Percentiles rank a stretch among this genome's conserved stretches.
phyloP scores from a whole-genome alignment of 2,888 invertebrate species.

The Balanococcus diminutus region DNA sequence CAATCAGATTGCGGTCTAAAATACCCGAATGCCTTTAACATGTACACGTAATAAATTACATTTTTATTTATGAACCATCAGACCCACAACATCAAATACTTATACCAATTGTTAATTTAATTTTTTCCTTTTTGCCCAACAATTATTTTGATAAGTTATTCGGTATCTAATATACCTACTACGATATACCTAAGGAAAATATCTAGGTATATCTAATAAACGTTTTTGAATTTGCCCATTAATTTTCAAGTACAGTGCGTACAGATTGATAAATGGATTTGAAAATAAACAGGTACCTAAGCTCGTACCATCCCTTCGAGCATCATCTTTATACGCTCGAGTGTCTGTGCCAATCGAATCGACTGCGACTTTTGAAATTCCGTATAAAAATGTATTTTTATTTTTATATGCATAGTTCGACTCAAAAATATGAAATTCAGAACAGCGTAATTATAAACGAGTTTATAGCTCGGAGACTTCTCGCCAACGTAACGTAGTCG shows the following conservation, averaged over 20 bases:
- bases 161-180: not conserved
- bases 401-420: no score
- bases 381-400: no score
- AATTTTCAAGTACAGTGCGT: not conserved
- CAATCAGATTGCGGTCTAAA: constrained; percentile 45
- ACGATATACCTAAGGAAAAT: not conserved
- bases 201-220: not conserved
- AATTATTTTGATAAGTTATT: constrained; percentile 11
- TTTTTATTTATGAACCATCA: constrained; percentile 45
- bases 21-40: constrained; percentile 28
- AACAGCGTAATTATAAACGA: no score
- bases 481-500: no score
- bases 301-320: no score
- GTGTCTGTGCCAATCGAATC: no score
- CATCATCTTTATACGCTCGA: no score
- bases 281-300: no score
- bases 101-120: not conserved
- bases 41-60: constrained; percentile 31
- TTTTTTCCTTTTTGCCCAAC: not conserved
- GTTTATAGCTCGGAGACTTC: no score
- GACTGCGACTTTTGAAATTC: no score
- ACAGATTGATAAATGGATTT: no score
- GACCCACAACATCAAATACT: not conserved
- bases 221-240: not conserved
- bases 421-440: no score